Conservation (phyloP, 2,797 vertebrate genomes). For the Prunella strophiata region DNA sequence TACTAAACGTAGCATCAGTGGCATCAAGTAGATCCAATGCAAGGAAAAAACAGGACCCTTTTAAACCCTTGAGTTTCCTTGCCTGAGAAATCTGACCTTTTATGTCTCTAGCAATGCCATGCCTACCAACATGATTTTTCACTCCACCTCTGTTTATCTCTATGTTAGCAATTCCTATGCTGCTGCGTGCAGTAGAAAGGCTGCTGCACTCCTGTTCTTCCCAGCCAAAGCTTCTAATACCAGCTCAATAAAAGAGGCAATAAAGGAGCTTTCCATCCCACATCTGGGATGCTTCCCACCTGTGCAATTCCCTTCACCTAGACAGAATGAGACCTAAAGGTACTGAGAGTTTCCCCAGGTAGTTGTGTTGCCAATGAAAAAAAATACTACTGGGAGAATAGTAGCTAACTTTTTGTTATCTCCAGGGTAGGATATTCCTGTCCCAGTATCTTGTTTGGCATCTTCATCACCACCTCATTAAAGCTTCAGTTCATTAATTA, state of each 20-base stretch:
- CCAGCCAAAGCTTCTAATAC: not conserved
- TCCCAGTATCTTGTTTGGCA: slow-evolving; percentile 65
- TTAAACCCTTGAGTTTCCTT: not conserved
- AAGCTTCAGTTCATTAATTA: slow-evolving; percentile 77
- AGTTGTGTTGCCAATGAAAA: slow-evolving; percentile 7
- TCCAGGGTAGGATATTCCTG: slow-evolving; percentile 49
- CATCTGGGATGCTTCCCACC: not conserved
- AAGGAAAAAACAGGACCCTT: not conserved
- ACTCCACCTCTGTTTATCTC: not conserved
- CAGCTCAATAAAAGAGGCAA: not conserved
- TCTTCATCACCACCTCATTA: slow-evolving; percentile 75
- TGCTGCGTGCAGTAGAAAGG: not conserved
- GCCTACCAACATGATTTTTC: not conserved
- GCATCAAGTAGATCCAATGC: not conserved
- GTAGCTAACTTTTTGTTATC: slow-evolving; percentile 38
- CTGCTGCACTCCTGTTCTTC: not conserved
- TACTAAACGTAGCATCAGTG: not conserved
- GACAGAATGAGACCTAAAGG: not conserved
- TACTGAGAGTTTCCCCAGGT: not conserved
- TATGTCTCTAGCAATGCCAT: not conserved
- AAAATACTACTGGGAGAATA: slow-evolving; percentile 40
- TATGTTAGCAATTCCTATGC: not conserved
- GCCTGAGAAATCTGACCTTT: not conserved
- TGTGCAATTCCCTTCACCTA: not conserved
- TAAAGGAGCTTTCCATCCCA: slow-evolving; percentile 42